These are phyloP conservation scores for Phrynosoma platyrhinos DNA, from an alignment of 2,113 vertebrate species.

Conservation along the genomic window DNA sequence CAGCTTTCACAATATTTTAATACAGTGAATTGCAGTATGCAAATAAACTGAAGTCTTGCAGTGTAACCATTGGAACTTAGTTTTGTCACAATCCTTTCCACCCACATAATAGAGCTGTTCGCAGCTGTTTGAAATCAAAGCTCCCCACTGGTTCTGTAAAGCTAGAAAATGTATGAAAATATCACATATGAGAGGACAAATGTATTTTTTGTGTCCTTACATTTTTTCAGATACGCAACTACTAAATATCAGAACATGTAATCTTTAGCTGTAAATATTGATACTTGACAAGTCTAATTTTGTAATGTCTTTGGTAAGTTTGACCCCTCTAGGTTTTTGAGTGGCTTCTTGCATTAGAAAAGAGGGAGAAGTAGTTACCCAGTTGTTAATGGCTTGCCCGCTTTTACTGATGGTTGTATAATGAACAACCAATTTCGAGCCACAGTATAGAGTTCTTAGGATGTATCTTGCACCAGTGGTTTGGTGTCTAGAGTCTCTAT, in stretches of 20 bases:
- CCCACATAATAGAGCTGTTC: conserved; percentile 53
- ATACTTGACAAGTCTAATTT: not conserved
- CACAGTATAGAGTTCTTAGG: not conserved
- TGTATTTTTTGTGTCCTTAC: not conserved
- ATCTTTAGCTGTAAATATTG: conserved; percentile 13
- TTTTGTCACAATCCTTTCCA: conserved; percentile 50
- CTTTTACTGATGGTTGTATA: not conserved
- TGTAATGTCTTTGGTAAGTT: not conserved
- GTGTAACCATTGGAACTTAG: conserved; percentile 57
- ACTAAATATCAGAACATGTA: not conserved
- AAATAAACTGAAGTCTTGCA: conserved; percentile 61
- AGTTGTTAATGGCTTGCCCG: not conserved
- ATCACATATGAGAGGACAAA: not conserved
- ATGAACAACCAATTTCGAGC: not conserved
- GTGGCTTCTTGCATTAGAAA: not conserved
- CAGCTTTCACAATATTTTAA: conserved; percentile 67
- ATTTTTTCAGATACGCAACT: not conserved
- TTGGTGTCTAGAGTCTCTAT: not conserved
- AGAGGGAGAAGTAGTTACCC: accelerated
- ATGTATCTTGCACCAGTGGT: not conserved
- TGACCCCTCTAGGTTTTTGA: not conserved
- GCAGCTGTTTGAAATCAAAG: conserved; percentile 45
- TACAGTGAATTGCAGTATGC: conserved; percentile 62
- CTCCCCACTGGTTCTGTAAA: conserved; percentile 30
- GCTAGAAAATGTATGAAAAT: conserved; percentile 19